A percentile compares a stretch with the other conserved stretches of the same genome.
phyloP scores from a whole-genome alignment of 2,113 vertebrate genomes.

The Pseudopipra pipra region DNA sequence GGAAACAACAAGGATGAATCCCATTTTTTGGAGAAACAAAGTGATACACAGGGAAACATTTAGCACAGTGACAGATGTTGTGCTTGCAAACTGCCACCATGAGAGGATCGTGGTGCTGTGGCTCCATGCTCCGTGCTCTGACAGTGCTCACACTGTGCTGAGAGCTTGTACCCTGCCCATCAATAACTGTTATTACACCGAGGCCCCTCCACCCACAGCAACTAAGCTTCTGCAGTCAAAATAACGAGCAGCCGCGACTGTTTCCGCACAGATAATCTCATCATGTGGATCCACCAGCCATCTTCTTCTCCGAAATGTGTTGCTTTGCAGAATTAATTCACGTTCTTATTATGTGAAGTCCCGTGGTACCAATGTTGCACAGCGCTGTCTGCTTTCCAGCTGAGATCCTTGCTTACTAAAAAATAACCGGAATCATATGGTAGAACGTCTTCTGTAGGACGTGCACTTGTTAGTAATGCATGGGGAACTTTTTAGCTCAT shows the following conservation, averaged over 20 bases:
- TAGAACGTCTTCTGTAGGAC: neutral
- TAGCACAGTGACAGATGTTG: neutral
- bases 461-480: neutral
- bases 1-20: neutral
- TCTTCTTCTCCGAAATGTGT: neutral
- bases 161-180: neutral
- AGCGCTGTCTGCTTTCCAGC: neutral
- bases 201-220: neutral
- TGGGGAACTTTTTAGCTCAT: neutral
- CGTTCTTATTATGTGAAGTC: conserved; percentile 2
- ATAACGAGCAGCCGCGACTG: rapidly evolving
- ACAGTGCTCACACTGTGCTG: neutral
- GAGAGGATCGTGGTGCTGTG: rapidly evolving
- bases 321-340: neutral
- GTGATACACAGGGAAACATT: rapidly evolving
- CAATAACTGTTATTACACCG: rapidly evolving
- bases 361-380: neutral
- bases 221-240: neutral
- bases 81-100: rapidly evolving
- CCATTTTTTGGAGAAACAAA: neutral
- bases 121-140: neutral
- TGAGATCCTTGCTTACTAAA: conserved; percentile 15
- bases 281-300: rapidly evolving
- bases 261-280: rapidly evolving
- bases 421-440: neutral